Evolutionary conservation across 2,888 invertebrate species (phyloP).

Genomic region (Apamea anceps): DNA sequence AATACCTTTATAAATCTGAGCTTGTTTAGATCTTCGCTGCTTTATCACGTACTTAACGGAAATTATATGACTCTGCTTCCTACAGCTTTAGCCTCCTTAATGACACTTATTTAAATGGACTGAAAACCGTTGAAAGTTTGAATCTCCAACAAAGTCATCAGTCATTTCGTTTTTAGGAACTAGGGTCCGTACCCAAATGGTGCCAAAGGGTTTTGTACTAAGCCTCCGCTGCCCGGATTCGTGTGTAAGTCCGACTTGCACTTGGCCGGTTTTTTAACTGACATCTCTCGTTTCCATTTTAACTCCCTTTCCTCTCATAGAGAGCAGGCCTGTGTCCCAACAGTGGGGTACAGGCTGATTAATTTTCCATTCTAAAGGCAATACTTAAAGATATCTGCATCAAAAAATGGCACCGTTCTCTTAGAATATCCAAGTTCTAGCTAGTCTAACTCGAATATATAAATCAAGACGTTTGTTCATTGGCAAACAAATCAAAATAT

Average conservation of each 20-base stretch:
- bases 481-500: no score
- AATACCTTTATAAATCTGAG: conserved; percentile 2
- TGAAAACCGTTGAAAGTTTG: background rate
- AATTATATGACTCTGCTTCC: background rate
- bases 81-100: no score
- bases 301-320: no score
- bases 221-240: no score
- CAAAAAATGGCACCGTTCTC: background rate
- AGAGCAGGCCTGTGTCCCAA: no score
- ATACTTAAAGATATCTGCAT: background rate
- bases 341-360: no score
- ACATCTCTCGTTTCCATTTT: background rate
- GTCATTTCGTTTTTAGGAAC: background rate
- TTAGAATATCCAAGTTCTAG: background rate
- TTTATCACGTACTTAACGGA: background rate
- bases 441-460: background rate
- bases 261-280: background rate
- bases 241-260: no score
- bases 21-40: background rate
- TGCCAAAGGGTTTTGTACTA: no score
- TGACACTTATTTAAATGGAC: background rate
- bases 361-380: no score
- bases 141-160: background rate
- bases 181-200: no score
- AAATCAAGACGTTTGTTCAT: background rate